phyloP scores from a whole-genome alignment of 2,113 vertebrate species.

The Pomatorhinus ruficollis region DNA sequence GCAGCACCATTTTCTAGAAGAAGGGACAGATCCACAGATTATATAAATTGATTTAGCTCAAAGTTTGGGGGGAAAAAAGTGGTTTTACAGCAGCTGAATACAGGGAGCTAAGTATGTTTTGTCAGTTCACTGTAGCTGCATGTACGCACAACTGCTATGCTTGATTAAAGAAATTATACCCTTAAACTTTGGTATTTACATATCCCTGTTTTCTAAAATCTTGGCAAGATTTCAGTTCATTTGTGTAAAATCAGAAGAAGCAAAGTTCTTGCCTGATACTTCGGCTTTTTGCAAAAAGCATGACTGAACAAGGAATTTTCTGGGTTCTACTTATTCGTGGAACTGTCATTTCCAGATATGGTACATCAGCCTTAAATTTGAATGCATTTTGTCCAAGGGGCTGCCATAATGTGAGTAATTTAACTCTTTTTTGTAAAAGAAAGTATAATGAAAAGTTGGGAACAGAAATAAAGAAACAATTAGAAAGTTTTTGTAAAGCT shows the following conservation, averaged over 20 bases:
- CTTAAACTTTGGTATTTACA: background rate
- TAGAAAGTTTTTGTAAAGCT: conserved; percentile 35
- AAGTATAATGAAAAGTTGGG: background rate
- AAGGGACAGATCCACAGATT: background rate
- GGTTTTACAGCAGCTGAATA: background rate
- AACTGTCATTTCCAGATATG: background rate
- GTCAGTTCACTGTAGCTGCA: background rate
- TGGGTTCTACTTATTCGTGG: background rate
- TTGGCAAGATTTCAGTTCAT: background rate
- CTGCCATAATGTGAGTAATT: background rate
- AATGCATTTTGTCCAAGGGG: background rate
- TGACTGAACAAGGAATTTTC: background rate
- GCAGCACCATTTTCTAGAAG: conserved; percentile 1
- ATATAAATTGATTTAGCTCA: background rate
- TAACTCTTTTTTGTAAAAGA: background rate
- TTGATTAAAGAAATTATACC: background rate
- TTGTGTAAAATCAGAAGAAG: background rate
- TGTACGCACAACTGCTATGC: background rate
- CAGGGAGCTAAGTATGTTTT: background rate
- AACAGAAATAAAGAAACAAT: conserved; percentile 29
- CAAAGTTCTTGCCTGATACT: background rate
- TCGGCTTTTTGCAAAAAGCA: background rate
- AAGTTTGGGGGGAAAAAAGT: background rate
- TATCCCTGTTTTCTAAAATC: background rate
- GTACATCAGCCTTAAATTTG: background rate